Conservation (phyloP, 1,140 invertebrate genomes). For the Diorhabda sublineata region DNA sequence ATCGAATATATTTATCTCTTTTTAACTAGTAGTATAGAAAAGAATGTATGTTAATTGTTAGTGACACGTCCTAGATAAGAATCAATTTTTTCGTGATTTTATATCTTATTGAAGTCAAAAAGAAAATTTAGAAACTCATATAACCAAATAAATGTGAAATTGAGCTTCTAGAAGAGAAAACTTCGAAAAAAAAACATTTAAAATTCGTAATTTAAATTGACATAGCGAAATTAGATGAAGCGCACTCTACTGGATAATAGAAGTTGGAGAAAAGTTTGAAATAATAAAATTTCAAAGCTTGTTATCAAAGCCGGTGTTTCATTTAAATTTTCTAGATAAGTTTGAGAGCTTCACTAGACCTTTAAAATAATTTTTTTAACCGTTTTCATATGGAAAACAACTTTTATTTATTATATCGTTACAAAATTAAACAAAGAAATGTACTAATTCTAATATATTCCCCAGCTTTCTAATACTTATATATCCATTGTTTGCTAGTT, state of each 20-base stretch:
- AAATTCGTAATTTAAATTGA: slow-evolving; percentile 29
- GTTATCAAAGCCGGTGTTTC: neutral
- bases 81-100: no score
- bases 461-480: no score
- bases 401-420: no score
- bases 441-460: no score
- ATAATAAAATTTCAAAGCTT: slow-evolving; percentile 4
- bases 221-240: slow-evolving; percentile 17
- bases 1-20: no score
- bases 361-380: neutral
- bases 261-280: slow-evolving; percentile 6
- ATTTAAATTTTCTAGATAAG: slow-evolving; percentile 1
- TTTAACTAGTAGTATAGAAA: no score
- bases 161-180: slow-evolving; percentile 17
- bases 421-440: no score
- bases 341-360: neutral
- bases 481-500: no score
- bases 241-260: slow-evolving; percentile 2
- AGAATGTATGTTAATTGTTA: no score
- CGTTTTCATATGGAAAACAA: no score
- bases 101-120: no score
- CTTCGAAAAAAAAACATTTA: slow-evolving; percentile 24
- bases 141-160: slow-evolving; percentile 21
- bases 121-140: neutral
- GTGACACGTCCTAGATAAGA: no score